Conservation (phyloP, 2,888 invertebrate genomes). For the Nowickia ferox region DNA sequence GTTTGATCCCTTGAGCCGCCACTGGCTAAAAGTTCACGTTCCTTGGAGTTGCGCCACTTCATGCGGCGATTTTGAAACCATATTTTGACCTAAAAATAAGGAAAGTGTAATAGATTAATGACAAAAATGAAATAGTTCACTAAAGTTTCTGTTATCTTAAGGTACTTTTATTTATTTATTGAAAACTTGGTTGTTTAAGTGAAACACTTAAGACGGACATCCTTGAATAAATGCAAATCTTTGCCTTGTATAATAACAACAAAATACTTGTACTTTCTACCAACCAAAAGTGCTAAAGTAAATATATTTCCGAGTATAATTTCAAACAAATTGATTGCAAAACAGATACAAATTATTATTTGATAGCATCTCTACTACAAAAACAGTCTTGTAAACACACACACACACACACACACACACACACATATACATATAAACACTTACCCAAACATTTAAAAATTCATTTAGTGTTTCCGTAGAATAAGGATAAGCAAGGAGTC, state of each 20-base stretch:
- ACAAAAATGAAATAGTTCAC: not conserved
- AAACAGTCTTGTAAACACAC: slow-evolving; percentile 8
- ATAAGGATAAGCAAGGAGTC: slow-evolving; percentile 38
- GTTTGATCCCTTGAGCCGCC: slow-evolving; percentile 98
- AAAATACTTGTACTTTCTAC: slow-evolving; percentile 53
- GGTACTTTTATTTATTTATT: not conserved
- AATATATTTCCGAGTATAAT: slow-evolving; percentile 34
- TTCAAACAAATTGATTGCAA: slow-evolving; percentile 70
- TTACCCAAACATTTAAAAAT: slow-evolving; percentile 29
- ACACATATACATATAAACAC: not conserved
- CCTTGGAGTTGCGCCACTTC: slow-evolving; percentile 99
- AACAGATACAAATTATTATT: slow-evolving; percentile 69
- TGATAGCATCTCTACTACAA: slow-evolving; percentile 44
- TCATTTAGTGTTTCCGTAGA: slow-evolving; percentile 65
- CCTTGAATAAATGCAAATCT: slow-evolving; percentile 53
- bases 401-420: not conserved
- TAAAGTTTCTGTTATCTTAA: not conserved
- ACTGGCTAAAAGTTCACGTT: slow-evolving; percentile 95
- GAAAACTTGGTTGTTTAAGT: slow-evolving; percentile 21
- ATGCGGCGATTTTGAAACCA: slow-evolving; percentile 98
- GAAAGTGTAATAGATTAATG: not conserved
- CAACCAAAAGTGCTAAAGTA: not conserved
- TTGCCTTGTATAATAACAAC: slow-evolving; percentile 22
- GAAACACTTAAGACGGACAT: slow-evolving; percentile 51
- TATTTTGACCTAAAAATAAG: slow-evolving; percentile 85